Base-by-base conservation (phyloP, 2,888 invertebrate genomes). In the Tuta absoluta region DNA sequence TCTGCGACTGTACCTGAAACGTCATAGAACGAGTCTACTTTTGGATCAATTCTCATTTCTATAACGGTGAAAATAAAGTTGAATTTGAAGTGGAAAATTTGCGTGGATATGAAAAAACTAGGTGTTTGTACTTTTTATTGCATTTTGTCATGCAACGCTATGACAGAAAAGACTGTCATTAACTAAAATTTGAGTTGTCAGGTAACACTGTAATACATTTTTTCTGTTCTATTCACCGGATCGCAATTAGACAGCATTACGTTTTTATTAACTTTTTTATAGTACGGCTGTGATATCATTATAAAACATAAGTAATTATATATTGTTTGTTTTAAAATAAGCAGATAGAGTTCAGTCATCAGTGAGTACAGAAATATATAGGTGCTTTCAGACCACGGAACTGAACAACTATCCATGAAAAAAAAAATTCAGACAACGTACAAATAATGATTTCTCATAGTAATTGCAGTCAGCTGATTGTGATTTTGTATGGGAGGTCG, bases 71-170 rank as follows among this genome's bases (percentile, higher is more conserved):
- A 60, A 48, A 45, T 51, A 37, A 33, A 14, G 10, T 61, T 62
- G 57, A 33, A 28, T 24, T 58, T 58, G 8, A 37, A 19, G 7
- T 62, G 62, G 67, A 58, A 62, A 58, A 60, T 28, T 17, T 24
- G 19, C 19, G 23, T 23, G 51, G 17, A 49, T 68, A 65, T 53
- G n/a, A 65, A 60, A 38, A 58, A 51, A 64, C 41, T 49, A 53
- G 63, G 49, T 65, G 57, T 61, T 33, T 62, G 51, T 45, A 53
- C 62, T 66, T 71, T 71, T 72, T 78, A 84, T 82, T 78, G 75
- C 79, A 71, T 75, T 81, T 75, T 79, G 80, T 79, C 84, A 84
- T 78, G 84, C 84, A 72, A 83, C 70, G 72, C 72, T 74, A 74
- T 80, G 77, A 79, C 79, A 75, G 71, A 71, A 75, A 75, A 73